Conservation (phyloP, 2,797 vertebrate species). For the Sebastolobus altivelis region DNA sequence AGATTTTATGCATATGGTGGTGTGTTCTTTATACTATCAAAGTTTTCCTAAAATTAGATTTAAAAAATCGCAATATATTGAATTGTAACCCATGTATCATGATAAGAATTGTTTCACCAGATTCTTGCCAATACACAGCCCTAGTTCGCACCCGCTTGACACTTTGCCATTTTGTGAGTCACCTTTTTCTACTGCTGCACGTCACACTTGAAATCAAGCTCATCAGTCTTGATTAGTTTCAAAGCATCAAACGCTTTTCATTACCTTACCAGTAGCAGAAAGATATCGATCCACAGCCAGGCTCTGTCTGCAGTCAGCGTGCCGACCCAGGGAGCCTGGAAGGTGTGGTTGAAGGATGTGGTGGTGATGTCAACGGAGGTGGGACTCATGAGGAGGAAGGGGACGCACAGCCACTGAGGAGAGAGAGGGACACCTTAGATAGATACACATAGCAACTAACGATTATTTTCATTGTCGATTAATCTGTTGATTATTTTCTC, state of each 20-base stretch:
- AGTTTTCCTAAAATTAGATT: no score
- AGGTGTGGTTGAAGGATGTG: constrained; percentile 75
- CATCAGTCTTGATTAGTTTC: not conserved
- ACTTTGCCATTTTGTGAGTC: not conserved
- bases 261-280: constrained; percentile 61
- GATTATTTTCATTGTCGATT: no score
- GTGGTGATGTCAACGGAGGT: constrained; percentile 73
- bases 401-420: constrained; percentile 76
- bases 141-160: not conserved
- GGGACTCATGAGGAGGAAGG: constrained; percentile 80
- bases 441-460: not conserved
- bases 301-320: constrained; percentile 62
- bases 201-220: not conserved
- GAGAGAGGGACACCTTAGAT: not conserved
- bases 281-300: constrained; percentile 82
- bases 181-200: not conserved
- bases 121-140: no score
- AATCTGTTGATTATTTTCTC: no score
- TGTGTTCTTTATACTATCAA: no score
- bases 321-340: constrained; percentile 83
- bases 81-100: no score
- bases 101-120: no score
- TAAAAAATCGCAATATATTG: no score
- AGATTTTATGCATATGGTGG: no score
- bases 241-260: not conserved